phyloP scores from a whole-genome alignment of 2,113 vertebrate genomes.

The Camelus dromedarius region DNA sequence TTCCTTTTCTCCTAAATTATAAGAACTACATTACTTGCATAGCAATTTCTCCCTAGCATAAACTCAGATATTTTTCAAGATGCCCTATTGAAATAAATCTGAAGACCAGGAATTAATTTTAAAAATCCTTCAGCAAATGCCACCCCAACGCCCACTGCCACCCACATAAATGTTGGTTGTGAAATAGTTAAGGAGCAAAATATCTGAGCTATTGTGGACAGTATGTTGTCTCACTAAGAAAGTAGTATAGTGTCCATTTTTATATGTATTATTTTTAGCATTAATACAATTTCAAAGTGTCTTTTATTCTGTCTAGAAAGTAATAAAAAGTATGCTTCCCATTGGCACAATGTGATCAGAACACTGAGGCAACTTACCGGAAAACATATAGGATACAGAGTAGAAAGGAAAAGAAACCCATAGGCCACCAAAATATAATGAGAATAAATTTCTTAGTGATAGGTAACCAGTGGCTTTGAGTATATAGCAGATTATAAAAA shows the following conservation, averaged over 20 bases:
- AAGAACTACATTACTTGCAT: background rate
- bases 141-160: background rate
- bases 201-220: background rate
- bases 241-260: background rate
- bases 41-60: background rate
- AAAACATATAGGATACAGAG: background rate
- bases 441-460: background rate
- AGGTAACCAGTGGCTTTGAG: background rate
- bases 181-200: background rate
- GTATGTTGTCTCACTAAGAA: background rate
- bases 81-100: background rate
- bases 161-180: background rate
- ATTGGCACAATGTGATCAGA: background rate
- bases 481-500: background rate
- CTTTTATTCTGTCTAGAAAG: background rate
- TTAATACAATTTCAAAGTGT: background rate
- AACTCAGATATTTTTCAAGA: conserved; percentile 1
- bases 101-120: background rate
- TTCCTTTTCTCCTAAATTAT: background rate
- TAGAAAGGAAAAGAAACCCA: background rate
- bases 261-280: background rate
- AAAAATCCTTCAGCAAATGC: background rate
- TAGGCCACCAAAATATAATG: background rate
- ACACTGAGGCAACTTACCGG: background rate
- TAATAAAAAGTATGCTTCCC: background rate